A percentile compares a stretch with the other conserved stretches of the same genome.
phyloP scores from a whole-genome alignment of 2,797 vertebrate genomes.

The Clarias platycephalus region DNA sequence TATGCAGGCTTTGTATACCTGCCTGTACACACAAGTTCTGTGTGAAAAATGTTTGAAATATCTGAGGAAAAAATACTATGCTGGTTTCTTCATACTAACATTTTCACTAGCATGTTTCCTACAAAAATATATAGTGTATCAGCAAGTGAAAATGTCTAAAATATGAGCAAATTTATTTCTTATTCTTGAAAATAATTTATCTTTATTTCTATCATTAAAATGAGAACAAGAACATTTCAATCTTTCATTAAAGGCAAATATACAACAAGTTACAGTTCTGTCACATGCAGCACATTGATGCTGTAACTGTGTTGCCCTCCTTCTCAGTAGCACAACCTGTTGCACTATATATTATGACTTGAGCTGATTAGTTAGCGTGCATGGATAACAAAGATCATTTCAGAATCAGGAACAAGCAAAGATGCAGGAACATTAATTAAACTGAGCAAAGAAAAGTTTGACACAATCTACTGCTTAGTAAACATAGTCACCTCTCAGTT shows the following conservation, averaged over 20 bases:
- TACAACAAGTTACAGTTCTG: neutral
- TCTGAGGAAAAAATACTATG: neutral
- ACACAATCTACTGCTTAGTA: constrained; percentile 1
- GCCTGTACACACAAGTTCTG: neutral
- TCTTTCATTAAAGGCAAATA: neutral
- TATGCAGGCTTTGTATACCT: neutral
- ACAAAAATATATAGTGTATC: neutral
- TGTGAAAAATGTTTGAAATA: neutral
- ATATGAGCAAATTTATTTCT: neutral
- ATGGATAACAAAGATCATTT: neutral
- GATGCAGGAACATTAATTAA: neutral
- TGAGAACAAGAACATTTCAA: neutral
- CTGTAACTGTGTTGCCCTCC: neutral
- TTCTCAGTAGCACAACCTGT: neutral
- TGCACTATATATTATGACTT: neutral
- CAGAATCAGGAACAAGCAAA: neutral
- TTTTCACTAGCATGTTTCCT: neutral
- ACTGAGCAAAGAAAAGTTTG: constrained; percentile 1
- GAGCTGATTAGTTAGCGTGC: neutral
- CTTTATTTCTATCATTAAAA: neutral
- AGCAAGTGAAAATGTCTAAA: neutral
- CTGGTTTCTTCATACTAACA: neutral
- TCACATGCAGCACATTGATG: neutral
- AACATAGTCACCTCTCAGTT: neutral
- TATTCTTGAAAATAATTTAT: neutral